Conservation (phyloP, 2,888 invertebrate species). For the Sclerodermus sp. region DNA sequence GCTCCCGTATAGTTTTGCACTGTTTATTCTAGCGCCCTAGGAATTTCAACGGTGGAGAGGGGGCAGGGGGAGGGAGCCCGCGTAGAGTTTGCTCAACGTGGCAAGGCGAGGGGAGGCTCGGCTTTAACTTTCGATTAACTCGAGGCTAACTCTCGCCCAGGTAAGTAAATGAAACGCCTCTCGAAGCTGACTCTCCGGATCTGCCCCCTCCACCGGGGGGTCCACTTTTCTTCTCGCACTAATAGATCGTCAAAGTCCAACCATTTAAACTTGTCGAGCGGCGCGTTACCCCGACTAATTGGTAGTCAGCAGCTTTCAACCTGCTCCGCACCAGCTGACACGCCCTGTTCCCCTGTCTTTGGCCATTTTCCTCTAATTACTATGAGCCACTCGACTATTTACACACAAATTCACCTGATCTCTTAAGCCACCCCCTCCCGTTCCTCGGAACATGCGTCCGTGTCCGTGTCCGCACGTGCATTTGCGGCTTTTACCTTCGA, state of each 20-base stretch:
- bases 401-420: background rate
- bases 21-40: slow-evolving; percentile 1
- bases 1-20: background rate
- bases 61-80: slow-evolving; percentile 6
- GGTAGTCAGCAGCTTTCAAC: slow-evolving; percentile 13
- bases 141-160: slow-evolving; percentile 35
- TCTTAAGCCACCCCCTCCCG: too few relatives aligned
- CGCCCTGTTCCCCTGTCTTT: too few relatives aligned
- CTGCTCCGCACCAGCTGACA: background rate
- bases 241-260: slow-evolving; percentile 31
- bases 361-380: too few relatives aligned
- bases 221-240: slow-evolving; percentile 16
- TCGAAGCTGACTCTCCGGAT: slow-evolving; percentile 20
- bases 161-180: slow-evolving; percentile 46
- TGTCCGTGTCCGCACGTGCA: too few relatives aligned
- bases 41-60: slow-evolving; percentile 13
- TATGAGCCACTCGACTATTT: too few relatives aligned
- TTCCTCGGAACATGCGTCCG: too few relatives aligned
- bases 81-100: background rate
- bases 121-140: slow-evolving; percentile 50
- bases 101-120: slow-evolving; percentile 25
- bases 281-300: slow-evolving; percentile 21
- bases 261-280: slow-evolving; percentile 15
- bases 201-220: slow-evolving; percentile 1
- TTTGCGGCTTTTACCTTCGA: too few relatives aligned